Conservation (phyloP, 1,140 invertebrate genomes). For the Andrena cerasifolii region DNA sequence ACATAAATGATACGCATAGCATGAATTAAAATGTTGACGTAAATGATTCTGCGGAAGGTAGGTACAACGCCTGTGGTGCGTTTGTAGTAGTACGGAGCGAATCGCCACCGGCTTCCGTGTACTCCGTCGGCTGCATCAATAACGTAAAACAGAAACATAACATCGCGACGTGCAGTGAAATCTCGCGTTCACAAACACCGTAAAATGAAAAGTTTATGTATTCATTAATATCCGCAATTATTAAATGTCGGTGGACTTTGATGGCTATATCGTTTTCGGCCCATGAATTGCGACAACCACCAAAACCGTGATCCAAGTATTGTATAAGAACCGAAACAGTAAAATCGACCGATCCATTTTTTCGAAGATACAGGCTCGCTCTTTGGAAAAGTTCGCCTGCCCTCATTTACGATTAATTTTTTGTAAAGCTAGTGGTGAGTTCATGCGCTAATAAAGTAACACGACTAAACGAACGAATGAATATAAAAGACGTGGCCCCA, state of each 20-base stretch:
- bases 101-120: too few relatives aligned
- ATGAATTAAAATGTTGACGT: too few relatives aligned
- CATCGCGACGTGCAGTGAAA: neutral
- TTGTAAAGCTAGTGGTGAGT: constrained; percentile 6
- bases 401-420: constrained; percentile 11
- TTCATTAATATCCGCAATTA: neutral
- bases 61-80: too few relatives aligned
- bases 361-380: neutral
- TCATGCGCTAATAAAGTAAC: neutral
- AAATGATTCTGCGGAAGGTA: too few relatives aligned
- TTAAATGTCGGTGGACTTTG: neutral
- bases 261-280: neutral
- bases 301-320: constrained; percentile 25
- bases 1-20: too few relatives aligned
- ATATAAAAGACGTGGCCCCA: too few relatives aligned
- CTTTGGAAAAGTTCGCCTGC: neutral
- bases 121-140: constrained; percentile 45
- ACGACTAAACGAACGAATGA: too few relatives aligned
- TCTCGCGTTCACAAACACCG: neutral
- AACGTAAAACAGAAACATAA: constrained; percentile 33
- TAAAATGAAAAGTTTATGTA: constrained; percentile 33
- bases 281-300: neutral
- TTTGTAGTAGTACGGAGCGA: too few relatives aligned
- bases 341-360: constrained; percentile 13
- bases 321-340: constrained; percentile 6